Percentiles rank a stretch among this genome's conserved stretches.
Evolutionary conservation across 2,888 invertebrate species (phyloP).

Genomic region (Dione juno): DNA sequence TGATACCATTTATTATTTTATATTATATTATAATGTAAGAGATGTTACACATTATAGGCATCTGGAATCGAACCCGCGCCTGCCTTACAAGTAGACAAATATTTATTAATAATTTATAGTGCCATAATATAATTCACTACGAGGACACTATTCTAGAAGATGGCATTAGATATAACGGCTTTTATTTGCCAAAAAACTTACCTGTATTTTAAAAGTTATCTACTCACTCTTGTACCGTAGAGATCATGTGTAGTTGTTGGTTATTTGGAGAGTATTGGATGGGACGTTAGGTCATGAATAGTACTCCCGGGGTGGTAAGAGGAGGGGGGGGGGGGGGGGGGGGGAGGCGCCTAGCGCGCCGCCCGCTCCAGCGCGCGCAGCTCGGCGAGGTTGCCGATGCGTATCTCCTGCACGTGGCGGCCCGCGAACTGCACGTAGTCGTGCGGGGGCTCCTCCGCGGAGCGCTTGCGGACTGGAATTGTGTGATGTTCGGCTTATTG

Average conservation of each 20-base stretch:
- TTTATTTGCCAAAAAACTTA: slow-evolving; percentile 10
- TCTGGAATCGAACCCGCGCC: neutral
- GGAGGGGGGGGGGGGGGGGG: no score
- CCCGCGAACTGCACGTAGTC: slow-evolving; percentile 92
- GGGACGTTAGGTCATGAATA: no score
- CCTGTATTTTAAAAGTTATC: slow-evolving; percentile 5
- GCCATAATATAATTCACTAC: slow-evolving; percentile 21
- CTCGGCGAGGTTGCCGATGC: slow-evolving; percentile 88
- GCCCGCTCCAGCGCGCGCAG: slow-evolving; percentile 81
- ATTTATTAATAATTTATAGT: slow-evolving; percentile 17
- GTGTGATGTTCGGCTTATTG: no score
- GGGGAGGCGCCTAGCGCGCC: no score
- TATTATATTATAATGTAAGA: neutral
- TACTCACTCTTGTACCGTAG: neutral
- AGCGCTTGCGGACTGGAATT: slow-evolving; percentile 86
- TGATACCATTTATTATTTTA: neutral
- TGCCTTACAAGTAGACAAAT: neutral
- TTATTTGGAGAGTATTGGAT: no score
- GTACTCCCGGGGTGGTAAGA: no score
- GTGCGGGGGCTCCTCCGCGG: slow-evolving; percentile 68
- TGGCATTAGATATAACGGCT: neutral
- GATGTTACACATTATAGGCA: neutral
- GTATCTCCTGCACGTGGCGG: slow-evolving; percentile 87
- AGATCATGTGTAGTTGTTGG: neutral
- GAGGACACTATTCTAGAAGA: slow-evolving; percentile 11